Evolutionary conservation across 2,888 invertebrate species (phyloP).

Genomic region (Philaethria dido): DNA sequence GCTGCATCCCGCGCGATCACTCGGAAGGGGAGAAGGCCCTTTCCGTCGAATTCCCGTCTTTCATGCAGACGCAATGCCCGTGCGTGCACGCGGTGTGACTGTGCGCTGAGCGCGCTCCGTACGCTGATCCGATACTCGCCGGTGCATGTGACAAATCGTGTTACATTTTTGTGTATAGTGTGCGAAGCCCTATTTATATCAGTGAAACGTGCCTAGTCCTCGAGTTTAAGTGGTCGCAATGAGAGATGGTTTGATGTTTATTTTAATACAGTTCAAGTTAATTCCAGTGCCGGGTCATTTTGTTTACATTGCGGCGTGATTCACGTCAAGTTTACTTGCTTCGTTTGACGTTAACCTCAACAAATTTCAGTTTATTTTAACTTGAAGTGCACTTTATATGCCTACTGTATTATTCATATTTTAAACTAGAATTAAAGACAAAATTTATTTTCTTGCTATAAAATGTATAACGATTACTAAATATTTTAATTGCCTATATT

Average conservation of each 20-base stretch:
- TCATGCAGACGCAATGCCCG: conserved; percentile 74
- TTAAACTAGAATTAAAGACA: background rate
- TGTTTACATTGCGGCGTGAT: conserved; percentile 69
- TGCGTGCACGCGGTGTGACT: conserved; percentile 69
- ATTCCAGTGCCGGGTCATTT: conserved; percentile 63
- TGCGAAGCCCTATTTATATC: conserved; percentile 71
- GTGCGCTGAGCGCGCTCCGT: conserved; percentile 59
- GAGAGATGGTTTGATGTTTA: conserved; percentile 64
- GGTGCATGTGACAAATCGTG: conserved; percentile 65
- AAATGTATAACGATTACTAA: no score
- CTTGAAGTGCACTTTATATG: conserved; percentile 13
- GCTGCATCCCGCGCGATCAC: conserved; percentile 79
- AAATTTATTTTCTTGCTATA: no score
- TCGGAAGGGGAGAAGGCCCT: conserved; percentile 80
- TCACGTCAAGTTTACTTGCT: conserved; percentile 55
- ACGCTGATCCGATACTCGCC: conserved; percentile 48
- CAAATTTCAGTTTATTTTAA: conserved; percentile 35
- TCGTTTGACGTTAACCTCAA: conserved; percentile 58
- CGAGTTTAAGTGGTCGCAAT: conserved; percentile 64
- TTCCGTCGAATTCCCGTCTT: conserved; percentile 71
- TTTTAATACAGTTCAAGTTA: conserved; percentile 69
- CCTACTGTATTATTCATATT: background rate
- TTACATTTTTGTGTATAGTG: conserved; percentile 71
- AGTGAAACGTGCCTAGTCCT: conserved; percentile 53
- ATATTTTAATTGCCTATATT: no score